Percentiles rank a stretch among this genome's conserved stretches.
Conservation (phyloP, 2,113 vertebrate genomes). For the Apodemus sylvaticus region DNA sequence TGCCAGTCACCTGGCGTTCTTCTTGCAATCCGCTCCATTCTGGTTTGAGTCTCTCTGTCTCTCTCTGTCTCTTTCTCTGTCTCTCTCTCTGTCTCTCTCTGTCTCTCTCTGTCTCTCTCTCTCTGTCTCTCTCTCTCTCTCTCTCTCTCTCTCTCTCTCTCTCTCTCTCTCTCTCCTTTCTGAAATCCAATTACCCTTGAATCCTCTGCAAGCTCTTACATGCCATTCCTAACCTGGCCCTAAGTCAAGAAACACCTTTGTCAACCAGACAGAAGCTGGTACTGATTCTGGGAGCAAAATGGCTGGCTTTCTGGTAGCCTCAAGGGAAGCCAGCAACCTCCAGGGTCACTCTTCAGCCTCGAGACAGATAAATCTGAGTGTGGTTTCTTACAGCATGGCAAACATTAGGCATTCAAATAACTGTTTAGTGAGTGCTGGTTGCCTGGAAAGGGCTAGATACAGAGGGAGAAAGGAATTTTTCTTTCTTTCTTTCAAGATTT, state of each 20-base stretch:
- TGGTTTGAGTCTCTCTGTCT: neutral
- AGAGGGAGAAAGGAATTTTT: neutral
- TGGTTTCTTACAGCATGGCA: neutral
- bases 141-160: neutral
- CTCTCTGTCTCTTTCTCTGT: neutral
- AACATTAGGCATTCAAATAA: neutral
- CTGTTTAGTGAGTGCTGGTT: neutral
- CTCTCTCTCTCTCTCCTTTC: too few relatives aligned
- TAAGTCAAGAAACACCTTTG: neutral
- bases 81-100: too few relatives aligned
- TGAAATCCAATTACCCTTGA: slow-evolving; percentile 23
- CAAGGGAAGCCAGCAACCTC: neutral
- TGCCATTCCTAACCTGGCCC: slow-evolving; percentile 20
- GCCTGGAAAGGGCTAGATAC: neutral
- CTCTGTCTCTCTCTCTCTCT: neutral
- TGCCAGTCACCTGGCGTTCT: slow-evolving; percentile 2
- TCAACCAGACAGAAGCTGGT: neutral
- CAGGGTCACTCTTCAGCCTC: neutral
- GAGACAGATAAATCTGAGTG: neutral
- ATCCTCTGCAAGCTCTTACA: slow-evolving; percentile 44
- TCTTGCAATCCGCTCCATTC: neutral
- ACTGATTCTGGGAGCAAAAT: neutral
- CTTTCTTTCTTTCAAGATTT: too few relatives aligned
- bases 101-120: neutral
- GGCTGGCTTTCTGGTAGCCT: neutral